Evolutionary conservation across 2,797 vertebrate species (phyloP).

Genomic region (Ceryle rudis): DNA sequence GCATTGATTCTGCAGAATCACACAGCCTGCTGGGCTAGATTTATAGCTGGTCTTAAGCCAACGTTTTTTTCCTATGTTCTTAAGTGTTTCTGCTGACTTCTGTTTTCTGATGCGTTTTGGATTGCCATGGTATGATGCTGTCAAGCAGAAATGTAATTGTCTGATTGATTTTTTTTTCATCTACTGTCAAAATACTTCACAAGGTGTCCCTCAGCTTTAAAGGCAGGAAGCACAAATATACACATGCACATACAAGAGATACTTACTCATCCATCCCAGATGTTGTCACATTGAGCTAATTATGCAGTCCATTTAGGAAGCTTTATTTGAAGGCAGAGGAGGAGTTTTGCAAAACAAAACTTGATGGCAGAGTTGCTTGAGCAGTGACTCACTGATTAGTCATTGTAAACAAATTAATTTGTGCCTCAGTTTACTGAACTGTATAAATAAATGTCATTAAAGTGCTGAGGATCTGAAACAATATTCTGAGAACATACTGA

Average conservation of each 20-base stretch:
- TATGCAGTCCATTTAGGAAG: neutral
- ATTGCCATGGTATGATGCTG: neutral
- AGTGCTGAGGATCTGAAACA: neutral
- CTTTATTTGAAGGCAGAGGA: neutral
- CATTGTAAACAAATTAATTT: neutral
- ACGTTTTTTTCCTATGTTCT: neutral
- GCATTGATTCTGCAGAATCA: neutral
- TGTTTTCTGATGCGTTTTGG: conserved; percentile 6
- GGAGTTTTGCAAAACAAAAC: neutral
- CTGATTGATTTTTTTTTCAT: neutral
- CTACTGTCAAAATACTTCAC: neutral
- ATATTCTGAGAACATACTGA: neutral
- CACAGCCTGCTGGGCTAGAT: neutral
- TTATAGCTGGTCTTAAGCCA: neutral
- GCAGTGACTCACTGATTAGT: neutral
- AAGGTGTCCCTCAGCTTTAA: neutral
- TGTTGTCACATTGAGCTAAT: neutral
- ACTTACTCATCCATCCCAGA: neutral
- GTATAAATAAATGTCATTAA: neutral
- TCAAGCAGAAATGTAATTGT: neutral
- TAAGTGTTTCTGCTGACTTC: conserved; percentile 8
- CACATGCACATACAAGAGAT: neutral
- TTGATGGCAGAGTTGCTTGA: neutral
- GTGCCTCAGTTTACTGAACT: conserved; percentile 45
- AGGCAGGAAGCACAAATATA: neutral